phyloP scores from a whole-genome alignment of 2,888 invertebrate species.

The Perizoma flavofasciatum region DNA sequence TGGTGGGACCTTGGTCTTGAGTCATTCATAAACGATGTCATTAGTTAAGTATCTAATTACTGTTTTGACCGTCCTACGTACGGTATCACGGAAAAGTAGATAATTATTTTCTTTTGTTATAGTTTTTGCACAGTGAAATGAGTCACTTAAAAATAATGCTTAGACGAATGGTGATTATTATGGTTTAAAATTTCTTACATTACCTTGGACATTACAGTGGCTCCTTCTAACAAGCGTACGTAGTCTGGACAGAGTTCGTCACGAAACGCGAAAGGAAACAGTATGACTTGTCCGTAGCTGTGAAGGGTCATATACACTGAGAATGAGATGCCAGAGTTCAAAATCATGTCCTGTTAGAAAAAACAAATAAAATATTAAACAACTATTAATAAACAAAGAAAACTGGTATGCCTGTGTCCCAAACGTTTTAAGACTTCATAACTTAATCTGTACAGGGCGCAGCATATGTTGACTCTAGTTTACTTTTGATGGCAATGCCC shows the following conservation, averaged over 20 bases:
- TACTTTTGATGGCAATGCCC: no score
- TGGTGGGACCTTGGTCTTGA: constrained; percentile 1
- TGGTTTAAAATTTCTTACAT: not conserved
- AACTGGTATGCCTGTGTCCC: no score
- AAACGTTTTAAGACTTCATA: no score
- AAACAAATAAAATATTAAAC: constrained; percentile 12
- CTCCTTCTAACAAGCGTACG: constrained; percentile 67
- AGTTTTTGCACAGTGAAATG: not conserved
- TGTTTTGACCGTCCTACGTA: not conserved
- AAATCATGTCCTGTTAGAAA: constrained; percentile 63
- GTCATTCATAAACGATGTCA: constrained; percentile 6
- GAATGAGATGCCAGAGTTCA: constrained; percentile 59
- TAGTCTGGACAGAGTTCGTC: constrained; percentile 68
- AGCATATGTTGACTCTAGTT: no score
- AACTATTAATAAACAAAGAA: constrained; percentile 28
- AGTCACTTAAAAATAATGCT: no score
- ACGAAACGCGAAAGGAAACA: constrained; percentile 68
- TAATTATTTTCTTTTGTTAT: not conserved
- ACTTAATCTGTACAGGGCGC: no score
- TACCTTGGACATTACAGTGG: constrained; percentile 74
- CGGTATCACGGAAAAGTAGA: constrained; percentile 7
- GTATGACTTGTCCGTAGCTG: constrained; percentile 72
- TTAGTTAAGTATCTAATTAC: not conserved
- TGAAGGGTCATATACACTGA: constrained; percentile 73
- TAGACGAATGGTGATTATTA: no score